Base-by-base conservation (phyloP, 92 coral and sea anemone species). In the Ricordea florida region DNA sequence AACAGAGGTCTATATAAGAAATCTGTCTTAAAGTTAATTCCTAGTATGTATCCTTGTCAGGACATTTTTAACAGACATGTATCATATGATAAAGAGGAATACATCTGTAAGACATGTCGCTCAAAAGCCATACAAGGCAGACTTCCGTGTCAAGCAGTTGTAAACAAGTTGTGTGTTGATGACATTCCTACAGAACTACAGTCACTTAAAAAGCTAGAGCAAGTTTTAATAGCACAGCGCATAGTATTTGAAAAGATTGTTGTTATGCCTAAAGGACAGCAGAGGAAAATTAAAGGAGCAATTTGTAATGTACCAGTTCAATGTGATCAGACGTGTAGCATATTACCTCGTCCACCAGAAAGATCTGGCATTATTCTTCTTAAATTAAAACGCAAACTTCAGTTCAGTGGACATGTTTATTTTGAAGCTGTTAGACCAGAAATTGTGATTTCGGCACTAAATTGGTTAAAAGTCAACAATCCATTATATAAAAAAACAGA, bases 221-320 rank as follows among this genome's bases (percentile, higher is more conserved):
- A 57, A 35, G 32, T 57, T 11, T 22, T 57, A 10, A 57, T 57
- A 57, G 65, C 65, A 11, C 60, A 62, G 62, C 46, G 81, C 59
- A 81, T 81, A 47, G 74, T 81, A 8, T 81, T 81, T 81, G 74
- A 70, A 79, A 79, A 81, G 62, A 46, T 43, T 71, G 73, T 51
- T 35, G 65, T 67, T 23, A 80, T 86, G 86, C 91, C 91, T 21
- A 85, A 86, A 59, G 90, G 90, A 36, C 77, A 85, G 15, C 90
- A 80, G 47, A 80, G 78, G 46, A 85, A 85, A 61, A 57, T 86
- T 31, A 79, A 80, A 69, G 91, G 81, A 41, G 90, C 87, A 18
- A 79, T 85, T n/a, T 85, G 90, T 38, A 85, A 85, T 76, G 88
- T 86, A 22, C 92, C 92, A 37, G 88, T 86, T 62, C 74, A 81